Evolutionary conservation across 1,140 invertebrate species (phyloP), one percentile per base, ranked within the genome.

Genomic region (Metaphire vulgaris): DNA sequence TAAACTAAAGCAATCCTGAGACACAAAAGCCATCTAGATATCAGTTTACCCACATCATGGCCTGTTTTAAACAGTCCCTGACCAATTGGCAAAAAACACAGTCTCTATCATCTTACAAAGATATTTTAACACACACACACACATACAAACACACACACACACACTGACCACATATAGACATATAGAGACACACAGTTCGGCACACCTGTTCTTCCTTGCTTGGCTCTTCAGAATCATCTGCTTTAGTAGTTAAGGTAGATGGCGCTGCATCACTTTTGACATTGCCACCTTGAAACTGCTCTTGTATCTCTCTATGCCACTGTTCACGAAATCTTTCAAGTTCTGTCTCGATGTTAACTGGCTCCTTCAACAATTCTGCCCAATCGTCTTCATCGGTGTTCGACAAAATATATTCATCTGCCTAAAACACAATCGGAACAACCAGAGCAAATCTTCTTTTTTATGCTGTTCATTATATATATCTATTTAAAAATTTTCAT

Each of bases 311-410:
- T 26, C 56, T 26, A 28, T 74, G 72, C 72, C 72, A 74, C 21
- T 74, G 72, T 2, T n/a, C 29, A n/a, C 72, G 72, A 41, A 74
- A 74, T 21, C 29, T 2, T 28, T 74, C 72, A 6, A 74, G 72
- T 29, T 56, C 72, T 74, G 29, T n/a, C 30, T 74, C 72, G 26
- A 74, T 32, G 34, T 74, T 74, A 2, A 74, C 33, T 16, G 72
- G 28, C 30, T 74, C 72, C 29, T 26, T 28, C 30, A 74, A 12
- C 41, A 21, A 12, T 21, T 56, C 41, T 6, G 41, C 41, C 41
- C 41, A 56, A 56, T 56, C 41, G 21, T 56, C 41, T 6, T 56
- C 41, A 56, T 56, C 41, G 21, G 41, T 6, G 41, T 56, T 21
- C 6, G 41, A 21, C 21, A 56, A 56, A 56, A 56, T 56, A 21